Base-by-base conservation (phyloP, 2,113 vertebrate species). In the Apteryx owenii region DNA sequence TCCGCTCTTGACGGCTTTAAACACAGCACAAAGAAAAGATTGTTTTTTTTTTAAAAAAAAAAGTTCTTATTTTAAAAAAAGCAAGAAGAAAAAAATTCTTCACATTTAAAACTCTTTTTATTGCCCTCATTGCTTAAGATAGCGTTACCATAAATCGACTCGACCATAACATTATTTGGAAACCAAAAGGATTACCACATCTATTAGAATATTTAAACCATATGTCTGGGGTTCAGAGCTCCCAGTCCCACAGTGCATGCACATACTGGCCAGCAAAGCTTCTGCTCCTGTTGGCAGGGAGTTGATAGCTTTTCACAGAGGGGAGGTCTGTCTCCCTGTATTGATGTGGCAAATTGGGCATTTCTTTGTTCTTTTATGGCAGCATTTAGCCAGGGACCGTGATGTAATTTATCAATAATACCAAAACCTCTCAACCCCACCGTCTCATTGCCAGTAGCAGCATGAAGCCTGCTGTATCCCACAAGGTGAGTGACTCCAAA, bases 171-270 rank as follows among this genome's bases (percentile, higher is more conserved):
- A 77, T 51, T 90, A 81, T 76, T 94, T 96, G 92, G 89, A 92
- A 96, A 90, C 92, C 95, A 81, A 90, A 76, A 87, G 95, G 95
- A 96, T 96, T 94, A 96, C 92, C 95, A 94, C 95, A 94, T 90
- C 92, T 96, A 94, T 84, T 87, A 72, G 92, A 87, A 92, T 84
- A 96, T 96, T 90, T 68, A 94, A 94, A 96, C 89, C 95, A 96
- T 71, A 92, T 92, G 95, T 72, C 64, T 92, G 89, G 79, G 86
- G 89, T 80, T 90, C 62, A 40, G 86, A 51, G 62, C 79, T 92
- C 95, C 89, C 92, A 46, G 72, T n/a, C 72, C 78, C 85, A 75
- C 85, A n/a, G 81, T 26, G 62, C n/a, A 8, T n/a, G 72, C 56
- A 83, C 68, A 70, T 56, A 40, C 40, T 66, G 92, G 86, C 86